phyloP scores from a whole-genome alignment of 1,140 invertebrate genomes.

The Lysiphlebus fabarum region DNA sequence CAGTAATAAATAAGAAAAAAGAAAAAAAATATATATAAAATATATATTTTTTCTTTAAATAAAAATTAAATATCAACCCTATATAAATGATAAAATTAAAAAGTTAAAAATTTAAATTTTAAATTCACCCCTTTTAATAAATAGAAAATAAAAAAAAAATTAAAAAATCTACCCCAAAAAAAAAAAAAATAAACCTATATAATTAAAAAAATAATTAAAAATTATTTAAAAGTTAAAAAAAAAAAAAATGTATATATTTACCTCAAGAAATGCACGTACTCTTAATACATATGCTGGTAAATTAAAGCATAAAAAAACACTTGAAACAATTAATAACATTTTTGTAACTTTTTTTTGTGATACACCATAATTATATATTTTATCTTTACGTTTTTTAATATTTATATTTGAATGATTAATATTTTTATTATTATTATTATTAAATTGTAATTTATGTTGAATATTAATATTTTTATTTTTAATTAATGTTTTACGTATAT shows the following conservation, averaged over 20 bases:
- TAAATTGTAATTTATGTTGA: too few relatives aligned
- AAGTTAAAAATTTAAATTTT: too few relatives aligned
- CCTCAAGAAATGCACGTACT: slow-evolving; percentile 60
- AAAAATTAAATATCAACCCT: too few relatives aligned
- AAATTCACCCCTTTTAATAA: too few relatives aligned
- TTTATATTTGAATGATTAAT: slow-evolving; percentile 48
- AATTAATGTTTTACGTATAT: slow-evolving; percentile 54
- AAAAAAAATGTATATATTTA: slow-evolving; percentile 39
- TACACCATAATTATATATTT: slow-evolving; percentile 38
- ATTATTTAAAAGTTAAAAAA: neutral
- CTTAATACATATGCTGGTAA: slow-evolving; percentile 69
- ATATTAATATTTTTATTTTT: too few relatives aligned
- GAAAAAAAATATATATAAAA: too few relatives aligned
- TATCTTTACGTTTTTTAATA: slow-evolving; percentile 28
- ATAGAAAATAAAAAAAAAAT: neutral
- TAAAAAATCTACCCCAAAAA: neutral
- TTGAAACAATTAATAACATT: slow-evolving; percentile 78
- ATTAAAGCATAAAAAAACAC: slow-evolving; percentile 76
- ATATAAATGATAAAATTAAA: too few relatives aligned
- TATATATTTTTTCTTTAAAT: too few relatives aligned
- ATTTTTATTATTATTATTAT: too few relatives aligned
- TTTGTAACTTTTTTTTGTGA: slow-evolving; percentile 72
- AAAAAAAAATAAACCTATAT: neutral
- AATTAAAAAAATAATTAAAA: too few relatives aligned
- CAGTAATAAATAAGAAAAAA: too few relatives aligned